phyloP scores from a whole-genome alignment of 2,888 invertebrate species.

The Eupithecia tripunctaria region DNA sequence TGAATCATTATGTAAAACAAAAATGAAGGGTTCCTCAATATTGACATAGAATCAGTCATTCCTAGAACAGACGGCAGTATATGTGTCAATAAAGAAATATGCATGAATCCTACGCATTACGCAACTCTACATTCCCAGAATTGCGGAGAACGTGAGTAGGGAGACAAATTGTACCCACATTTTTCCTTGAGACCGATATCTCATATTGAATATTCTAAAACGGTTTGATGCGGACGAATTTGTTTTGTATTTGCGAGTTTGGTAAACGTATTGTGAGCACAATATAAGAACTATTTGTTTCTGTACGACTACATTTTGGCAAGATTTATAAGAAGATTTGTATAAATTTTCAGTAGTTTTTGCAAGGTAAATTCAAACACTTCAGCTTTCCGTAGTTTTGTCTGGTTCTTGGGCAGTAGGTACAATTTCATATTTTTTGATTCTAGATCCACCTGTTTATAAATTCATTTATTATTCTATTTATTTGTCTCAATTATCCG shows the following conservation, averaged over 20 bases:
- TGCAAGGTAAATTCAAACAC: background rate
- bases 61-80: conserved; percentile 43
- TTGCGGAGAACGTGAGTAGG: conserved; percentile 65
- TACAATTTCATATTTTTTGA: background rate
- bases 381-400: background rate
- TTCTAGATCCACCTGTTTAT: background rate
- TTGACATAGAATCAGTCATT: conserved; percentile 40
- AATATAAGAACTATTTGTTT: conserved; percentile 26
- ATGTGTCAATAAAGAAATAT: conserved; percentile 61
- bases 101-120: conserved; percentile 62
- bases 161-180: conserved; percentile 65
- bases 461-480: background rate
- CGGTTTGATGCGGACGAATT: conserved; percentile 48
- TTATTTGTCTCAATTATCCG: background rate
- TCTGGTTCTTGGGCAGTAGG: background rate
- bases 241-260: conserved; percentile 37
- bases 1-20: too few relatives aligned
- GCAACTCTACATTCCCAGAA: conserved; percentile 65
- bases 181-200: conserved; percentile 60
- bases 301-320: conserved; percentile 10
- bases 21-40: conserved; percentile 15
- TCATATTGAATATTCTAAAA: conserved; percentile 59
- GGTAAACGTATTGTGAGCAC: conserved; percentile 26
- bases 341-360: background rate
- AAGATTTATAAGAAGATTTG: background rate